Evolutionary conservation across 2,888 invertebrate species (phyloP).

Genomic region (Griposia aprilina): DNA sequence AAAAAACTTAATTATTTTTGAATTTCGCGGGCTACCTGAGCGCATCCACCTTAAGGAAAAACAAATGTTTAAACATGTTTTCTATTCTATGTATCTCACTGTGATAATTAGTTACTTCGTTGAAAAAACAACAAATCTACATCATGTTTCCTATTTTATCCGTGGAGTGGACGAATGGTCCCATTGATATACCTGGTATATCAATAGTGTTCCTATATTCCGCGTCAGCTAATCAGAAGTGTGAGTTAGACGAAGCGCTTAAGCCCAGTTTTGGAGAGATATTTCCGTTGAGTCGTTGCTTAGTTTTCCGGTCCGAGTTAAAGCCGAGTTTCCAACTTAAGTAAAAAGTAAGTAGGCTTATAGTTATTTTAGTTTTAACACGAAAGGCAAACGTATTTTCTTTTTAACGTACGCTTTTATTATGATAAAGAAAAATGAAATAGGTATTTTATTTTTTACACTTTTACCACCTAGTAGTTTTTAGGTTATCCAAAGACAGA

Average conservation of each 20-base stretch:
- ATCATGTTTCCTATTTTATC: neutral
- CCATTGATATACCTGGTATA: too few relatives aligned
- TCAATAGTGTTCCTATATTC: neutral
- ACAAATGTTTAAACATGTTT: neutral
- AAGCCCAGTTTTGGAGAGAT: constrained; percentile 31
- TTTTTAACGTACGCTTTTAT: constrained; percentile 1
- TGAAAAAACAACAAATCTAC: neutral
- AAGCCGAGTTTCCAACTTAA: constrained; percentile 31
- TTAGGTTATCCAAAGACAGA: too few relatives aligned
- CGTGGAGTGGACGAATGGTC: neutral
- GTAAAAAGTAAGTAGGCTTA: constrained; percentile 11
- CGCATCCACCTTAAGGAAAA: too few relatives aligned
- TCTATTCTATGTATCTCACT: neutral
- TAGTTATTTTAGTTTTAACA: constrained; percentile 14
- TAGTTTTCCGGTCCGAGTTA: constrained; percentile 38
- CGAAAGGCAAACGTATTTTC: constrained; percentile 9
- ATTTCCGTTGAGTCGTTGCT: constrained; percentile 44
- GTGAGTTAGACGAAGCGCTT: constrained; percentile 4
- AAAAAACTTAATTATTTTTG: too few relatives aligned
- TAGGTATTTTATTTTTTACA: neutral
- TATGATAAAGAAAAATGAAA: neutral
- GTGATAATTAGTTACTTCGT: neutral
- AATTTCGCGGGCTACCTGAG: too few relatives aligned
- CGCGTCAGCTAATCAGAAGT: constrained; percentile 17
- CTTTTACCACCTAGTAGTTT: too few relatives aligned